Evolutionary conservation across 1,140 invertebrate genomes (phyloP).

Genomic region (Gyrodactylus salaris): DNA sequence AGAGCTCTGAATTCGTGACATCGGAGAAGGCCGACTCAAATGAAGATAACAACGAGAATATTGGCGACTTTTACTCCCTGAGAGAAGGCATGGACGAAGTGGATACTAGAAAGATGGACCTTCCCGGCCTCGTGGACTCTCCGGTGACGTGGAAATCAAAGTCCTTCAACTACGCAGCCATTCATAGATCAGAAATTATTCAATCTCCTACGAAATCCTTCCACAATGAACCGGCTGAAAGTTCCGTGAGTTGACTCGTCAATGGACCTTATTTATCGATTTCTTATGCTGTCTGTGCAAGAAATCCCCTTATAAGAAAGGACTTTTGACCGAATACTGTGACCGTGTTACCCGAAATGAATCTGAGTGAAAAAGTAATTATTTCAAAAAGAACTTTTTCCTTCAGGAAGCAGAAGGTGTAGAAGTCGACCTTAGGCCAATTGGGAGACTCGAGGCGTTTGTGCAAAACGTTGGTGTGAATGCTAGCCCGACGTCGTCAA

Average conservation of each 20-base stretch:
- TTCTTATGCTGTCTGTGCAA: no score
- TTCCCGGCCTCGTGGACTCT: neutral
- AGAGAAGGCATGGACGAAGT: neutral
- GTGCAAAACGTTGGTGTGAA: neutral
- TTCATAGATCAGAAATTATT: neutral
- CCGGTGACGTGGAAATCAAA: neutral
- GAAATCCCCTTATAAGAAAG: no score
- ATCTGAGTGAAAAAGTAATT: no score
- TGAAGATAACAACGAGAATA: neutral
- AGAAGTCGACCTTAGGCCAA: neutral
- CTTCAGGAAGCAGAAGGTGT: neutral
- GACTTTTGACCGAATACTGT: no score
- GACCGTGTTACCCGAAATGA: no score
- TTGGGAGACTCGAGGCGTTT: neutral
- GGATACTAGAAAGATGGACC: neutral
- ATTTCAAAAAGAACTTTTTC: no score
- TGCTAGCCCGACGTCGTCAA: neutral
- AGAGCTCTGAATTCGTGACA: neutral
- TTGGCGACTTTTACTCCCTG: neutral
- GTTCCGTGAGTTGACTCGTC: no score
- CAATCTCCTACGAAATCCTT: neutral
- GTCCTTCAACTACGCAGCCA: neutral
- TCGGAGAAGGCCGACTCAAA: neutral
- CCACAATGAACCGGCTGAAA: neutral
- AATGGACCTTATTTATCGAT: no score